phyloP scores from a whole-genome alignment of 2,797 vertebrate genomes.

The Coranthus polyacanthus region DNA sequence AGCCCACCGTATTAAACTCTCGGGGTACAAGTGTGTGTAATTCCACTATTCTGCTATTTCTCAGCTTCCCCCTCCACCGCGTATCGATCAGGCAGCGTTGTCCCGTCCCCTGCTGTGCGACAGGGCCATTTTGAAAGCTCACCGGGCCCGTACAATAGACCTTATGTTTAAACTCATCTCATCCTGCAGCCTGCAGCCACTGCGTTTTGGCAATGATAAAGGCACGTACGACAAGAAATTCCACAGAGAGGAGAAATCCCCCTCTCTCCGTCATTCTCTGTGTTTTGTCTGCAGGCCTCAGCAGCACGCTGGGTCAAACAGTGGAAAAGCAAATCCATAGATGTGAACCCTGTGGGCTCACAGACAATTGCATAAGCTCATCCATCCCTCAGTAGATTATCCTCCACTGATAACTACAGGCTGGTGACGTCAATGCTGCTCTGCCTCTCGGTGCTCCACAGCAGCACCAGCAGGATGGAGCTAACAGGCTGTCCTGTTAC shows the following conservation, averaged over 20 bases:
- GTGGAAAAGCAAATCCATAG: slow-evolving; percentile 78
- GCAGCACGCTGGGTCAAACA: slow-evolving; percentile 64
- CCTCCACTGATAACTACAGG: slow-evolving; percentile 77
- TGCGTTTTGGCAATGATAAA: slow-evolving; percentile 30
- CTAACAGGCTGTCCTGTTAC: slow-evolving; percentile 26
- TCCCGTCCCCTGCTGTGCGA: no score
- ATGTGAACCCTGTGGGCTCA: slow-evolving; percentile 73
- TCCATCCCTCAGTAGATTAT: slow-evolving; percentile 80
- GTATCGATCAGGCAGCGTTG: slow-evolving; percentile 49
- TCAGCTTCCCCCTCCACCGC: slow-evolving; percentile 34
- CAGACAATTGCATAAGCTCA: slow-evolving; percentile 85
- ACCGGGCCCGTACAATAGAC: slow-evolving; percentile 48
- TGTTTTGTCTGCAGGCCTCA: slow-evolving; percentile 55
- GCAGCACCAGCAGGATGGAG: slow-evolving; percentile 30
- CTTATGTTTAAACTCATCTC: slow-evolving; percentile 34
- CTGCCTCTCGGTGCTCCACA: slow-evolving; percentile 49
- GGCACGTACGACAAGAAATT: slow-evolving; percentile 39
- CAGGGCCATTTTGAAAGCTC: slow-evolving; percentile 47
- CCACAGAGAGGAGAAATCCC: slow-evolving; percentile 51
- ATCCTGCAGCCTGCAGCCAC: slow-evolving; percentile 34
- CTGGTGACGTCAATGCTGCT: slow-evolving; percentile 79
- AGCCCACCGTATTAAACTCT: slow-evolving; percentile 8
- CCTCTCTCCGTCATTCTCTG: slow-evolving; percentile 37
- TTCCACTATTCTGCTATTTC: slow-evolving; percentile 25
- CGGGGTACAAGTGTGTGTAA: slow-evolving; percentile 30